These are phyloP conservation scores for Anhinga anhinga DNA, from an alignment of 2,113 vertebrate genomes.

Conservation along the genomic window DNA sequence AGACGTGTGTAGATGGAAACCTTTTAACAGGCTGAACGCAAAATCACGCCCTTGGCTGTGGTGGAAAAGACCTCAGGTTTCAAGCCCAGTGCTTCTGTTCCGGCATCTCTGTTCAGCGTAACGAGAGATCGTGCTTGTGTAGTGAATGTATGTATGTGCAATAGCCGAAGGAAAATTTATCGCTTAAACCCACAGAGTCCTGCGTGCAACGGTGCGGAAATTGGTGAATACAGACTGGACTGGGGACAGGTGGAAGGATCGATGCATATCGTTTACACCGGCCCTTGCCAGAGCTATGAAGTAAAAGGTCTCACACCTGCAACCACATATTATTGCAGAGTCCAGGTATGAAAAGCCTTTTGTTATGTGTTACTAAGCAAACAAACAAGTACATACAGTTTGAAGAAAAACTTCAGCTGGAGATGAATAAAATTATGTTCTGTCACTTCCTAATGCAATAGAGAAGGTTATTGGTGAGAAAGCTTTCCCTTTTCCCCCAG, in stretches of 20 bases:
- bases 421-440: not conserved
- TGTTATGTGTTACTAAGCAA: not conserved
- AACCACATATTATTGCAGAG: constrained; percentile 79
- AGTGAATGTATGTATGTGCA: not conserved
- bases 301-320: constrained; percentile 77
- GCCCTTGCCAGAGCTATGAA: constrained; percentile 74
- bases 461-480: not conserved
- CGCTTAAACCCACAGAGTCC: constrained; percentile 56
- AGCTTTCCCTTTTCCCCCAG: not conserved
- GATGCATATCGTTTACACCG: constrained; percentile 73
- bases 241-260: constrained; percentile 76
- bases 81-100: not conserved
- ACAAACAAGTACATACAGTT: too few relatives aligned
- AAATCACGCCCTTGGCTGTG: not conserved
- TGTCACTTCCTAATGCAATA: not conserved
- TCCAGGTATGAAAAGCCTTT: constrained; percentile 72
- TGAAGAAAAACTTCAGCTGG: not conserved
- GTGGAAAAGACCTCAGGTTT: not conserved
- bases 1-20: not conserved
- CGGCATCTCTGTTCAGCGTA: not conserved
- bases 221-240: constrained; percentile 75
- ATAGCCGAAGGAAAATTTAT: not conserved
- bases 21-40: not conserved
- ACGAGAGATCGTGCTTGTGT: accelerated
- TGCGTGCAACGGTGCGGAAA: constrained; percentile 72